Evolutionary conservation across 2,888 invertebrate species (phyloP), one percentile per base, ranked within the genome.

Genomic region (Alsophila aescularia): DNA sequence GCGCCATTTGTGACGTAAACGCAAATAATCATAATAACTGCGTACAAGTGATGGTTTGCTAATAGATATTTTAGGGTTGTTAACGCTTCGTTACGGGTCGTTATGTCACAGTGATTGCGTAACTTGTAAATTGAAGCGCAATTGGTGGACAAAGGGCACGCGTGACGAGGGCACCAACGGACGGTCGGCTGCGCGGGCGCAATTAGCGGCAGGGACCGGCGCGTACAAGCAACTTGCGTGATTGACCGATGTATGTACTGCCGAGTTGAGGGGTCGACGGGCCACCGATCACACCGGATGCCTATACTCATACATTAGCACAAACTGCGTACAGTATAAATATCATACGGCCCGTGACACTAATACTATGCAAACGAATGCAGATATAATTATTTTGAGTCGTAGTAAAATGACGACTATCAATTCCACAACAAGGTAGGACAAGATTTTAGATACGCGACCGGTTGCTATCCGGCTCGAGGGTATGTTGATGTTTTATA

Each of bases 111-210:
- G 57, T 68, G 41, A 76, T 83, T 78, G 79, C 74, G 73, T 80
- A 77, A 81, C 75, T 70, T 62, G 67, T 76, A 76, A 79, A 81
- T 79, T 75, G 74, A 68, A 61, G 67, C 69, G 79, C 83, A 84
- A 84, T 84, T 80, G 82, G 72, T 77, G 76, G 75, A 83, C 80
- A 84, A 81, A 74, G 75, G 60, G 64, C 60, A 64, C 52, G 53
- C 35, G 43, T 48, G 52, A 24, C 29, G 54, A 49, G 49, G 36
- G 53, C 37, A 10, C 13, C 29, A 10, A 10, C 10, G 2, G 8
- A 29, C 29, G 29, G n/a, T 31, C 37, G 39, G 6, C 29, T n/a
- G 29, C 29, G 45, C 40, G 21, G 9, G 48, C 37, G 43, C 31
- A 42, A 36, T 14, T 14, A 27, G 27, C 27, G 14, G n/a, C 29